Evolutionary conservation across 1,140 invertebrate genomes (phyloP), one percentile per base, ranked within the genome.

Genomic region (Drosophila nebulosa): DNA sequence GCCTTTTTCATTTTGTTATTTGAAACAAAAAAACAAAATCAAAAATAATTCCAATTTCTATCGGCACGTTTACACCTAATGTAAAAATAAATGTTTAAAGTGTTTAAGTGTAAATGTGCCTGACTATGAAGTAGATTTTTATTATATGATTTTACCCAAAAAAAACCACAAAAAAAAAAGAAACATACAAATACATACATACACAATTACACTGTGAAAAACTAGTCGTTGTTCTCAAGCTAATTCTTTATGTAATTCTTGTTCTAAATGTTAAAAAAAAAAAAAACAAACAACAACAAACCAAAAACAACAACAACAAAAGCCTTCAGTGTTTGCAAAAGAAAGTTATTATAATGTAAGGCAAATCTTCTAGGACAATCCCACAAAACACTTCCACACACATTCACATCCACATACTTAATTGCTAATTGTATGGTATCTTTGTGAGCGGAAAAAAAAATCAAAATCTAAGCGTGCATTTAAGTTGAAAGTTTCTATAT

Each of bases 241-340:
- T 76, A 83, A 79, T 76, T 89, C 79, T 88, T 84, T 79, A 75
- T 89, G 79, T 88, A 79, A 77, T 88, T 83, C 78, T 76, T 89
- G 83, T 88, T 88, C 79, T 88, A 78, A 83, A 66, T 88, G 83
- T 88, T 88, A 56, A 85, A 52, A 26, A 26, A 52, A 27, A 14
- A 14, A 55, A 30, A 53, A 30, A n/a, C n/a, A n/a, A n/a, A n/a
- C n/a, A n/a, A n/a, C n/a, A 46, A 46, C 18, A 42, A 7, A 42
- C 14, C 14, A 42, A 46, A 14, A 46, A 18, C 39, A 42, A 42
- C 39, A 42, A 42, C 39, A 46, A 46, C 16, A 88, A 86, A 79
- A 73, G 84, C 84, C 84, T 89, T 88, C 78, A 89, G 60, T 88
- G 83, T 86, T 86, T 88, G 84, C 84, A 89, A 88, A 89, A 88